These are phyloP conservation scores for Prionace glauca DNA, from an alignment of 2,797 vertebrate genomes.

Conservation along the genomic window DNA sequence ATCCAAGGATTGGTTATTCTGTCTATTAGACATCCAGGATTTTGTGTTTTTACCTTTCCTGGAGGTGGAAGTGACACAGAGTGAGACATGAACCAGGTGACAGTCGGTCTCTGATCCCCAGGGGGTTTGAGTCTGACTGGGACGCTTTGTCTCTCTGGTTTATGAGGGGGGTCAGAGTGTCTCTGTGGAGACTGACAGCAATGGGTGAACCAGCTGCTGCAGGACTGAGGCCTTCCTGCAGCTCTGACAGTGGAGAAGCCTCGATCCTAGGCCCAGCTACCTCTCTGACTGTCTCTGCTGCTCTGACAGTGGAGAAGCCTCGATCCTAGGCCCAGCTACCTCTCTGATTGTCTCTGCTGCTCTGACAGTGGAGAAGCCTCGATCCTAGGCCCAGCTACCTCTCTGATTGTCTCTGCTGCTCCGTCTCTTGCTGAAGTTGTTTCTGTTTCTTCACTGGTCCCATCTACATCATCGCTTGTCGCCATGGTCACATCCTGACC, in stretches of 20 bases:
- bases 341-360: background rate
- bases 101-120: background rate
- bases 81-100: too few relatives aligned
- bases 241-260: background rate
- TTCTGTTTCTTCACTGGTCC: background rate
- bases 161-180: background rate
- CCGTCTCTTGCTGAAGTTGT: background rate
- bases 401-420: background rate
- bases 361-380: background rate
- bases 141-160: background rate
- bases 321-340: background rate
- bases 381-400: background rate
- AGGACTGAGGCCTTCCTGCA: background rate
- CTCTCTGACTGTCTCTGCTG: background rate
- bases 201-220: background rate
- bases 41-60: background rate
- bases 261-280: background rate
- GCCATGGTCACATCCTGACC: background rate
- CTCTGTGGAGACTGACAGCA: background rate
- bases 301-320: background rate
- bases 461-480: background rate
- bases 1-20: too few relatives aligned
- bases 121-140: background rate
- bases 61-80: too few relatives aligned
- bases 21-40: too few relatives aligned